These are phyloP conservation scores for Tetanocera ferruginea DNA, from an alignment of 2,888 invertebrate genomes.

Conservation along the genomic window DNA sequence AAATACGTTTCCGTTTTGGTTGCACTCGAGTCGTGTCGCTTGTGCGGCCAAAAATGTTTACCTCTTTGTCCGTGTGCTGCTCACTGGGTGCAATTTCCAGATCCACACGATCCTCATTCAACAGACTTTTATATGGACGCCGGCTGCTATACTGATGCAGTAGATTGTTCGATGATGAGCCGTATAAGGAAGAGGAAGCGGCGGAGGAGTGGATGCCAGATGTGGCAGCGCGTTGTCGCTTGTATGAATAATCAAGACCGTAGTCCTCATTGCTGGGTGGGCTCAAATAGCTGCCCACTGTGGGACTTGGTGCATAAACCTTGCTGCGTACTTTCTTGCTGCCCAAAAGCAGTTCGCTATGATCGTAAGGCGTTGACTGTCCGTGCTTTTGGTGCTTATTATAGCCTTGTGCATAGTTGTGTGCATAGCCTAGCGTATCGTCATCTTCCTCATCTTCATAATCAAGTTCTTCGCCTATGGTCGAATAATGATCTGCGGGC, in stretches of 20 bases:
- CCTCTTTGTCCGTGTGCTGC: constrained; percentile 63
- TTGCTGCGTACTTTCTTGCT: constrained; percentile 60
- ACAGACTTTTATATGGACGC: constrained; percentile 55
- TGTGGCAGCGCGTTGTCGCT: constrained; percentile 37
- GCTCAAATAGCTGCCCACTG: constrained; percentile 65
- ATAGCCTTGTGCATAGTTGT: constrained; percentile 20
- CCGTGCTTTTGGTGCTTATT: constrained; percentile 48
- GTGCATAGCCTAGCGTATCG: constrained; percentile 47
- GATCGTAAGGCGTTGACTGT: constrained; percentile 48
- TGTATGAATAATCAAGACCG: constrained; percentile 52
- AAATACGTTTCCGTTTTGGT: constrained; percentile 66
- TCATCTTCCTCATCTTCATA: constrained; percentile 63
- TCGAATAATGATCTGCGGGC: constrained; percentile 53
- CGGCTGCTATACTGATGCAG: constrained; percentile 25
- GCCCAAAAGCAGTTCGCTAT: constrained; percentile 57
- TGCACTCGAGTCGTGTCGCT: constrained; percentile 55
- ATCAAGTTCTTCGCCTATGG: constrained; percentile 62
- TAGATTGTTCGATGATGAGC: constrained; percentile 35
- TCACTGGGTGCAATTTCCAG: constrained; percentile 63
- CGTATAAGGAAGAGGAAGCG: not conserved
- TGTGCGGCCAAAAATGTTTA: constrained; percentile 60
- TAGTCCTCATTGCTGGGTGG: constrained; percentile 61
- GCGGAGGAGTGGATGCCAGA: not conserved
- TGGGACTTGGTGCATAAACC: constrained; percentile 55
- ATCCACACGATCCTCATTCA: constrained; percentile 61